These are phyloP conservation scores for Forbesichthys agassizii DNA, from an alignment of 2,113 vertebrate genomes.

Conservation along the genomic window DNA sequence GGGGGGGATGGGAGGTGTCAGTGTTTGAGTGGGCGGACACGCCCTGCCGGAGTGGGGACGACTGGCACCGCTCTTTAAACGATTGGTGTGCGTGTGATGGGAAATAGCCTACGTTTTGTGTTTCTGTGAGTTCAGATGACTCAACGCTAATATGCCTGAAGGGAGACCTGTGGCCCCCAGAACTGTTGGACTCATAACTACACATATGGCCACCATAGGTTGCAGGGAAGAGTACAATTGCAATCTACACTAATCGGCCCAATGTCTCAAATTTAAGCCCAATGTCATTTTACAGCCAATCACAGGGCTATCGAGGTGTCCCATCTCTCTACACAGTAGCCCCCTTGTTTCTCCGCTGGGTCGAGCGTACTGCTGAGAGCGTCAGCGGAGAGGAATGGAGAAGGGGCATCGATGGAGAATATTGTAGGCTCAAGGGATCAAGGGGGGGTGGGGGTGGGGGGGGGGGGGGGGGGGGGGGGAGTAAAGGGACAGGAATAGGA, in stretches of 20 bases:
- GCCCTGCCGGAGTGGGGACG: no score
- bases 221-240: not conserved
- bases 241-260: not conserved
- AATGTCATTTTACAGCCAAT: no score
- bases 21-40: no score
- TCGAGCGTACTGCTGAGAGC: not conserved
- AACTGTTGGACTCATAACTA: not conserved
- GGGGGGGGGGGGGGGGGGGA: constrained; percentile 24
- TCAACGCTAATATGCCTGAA: constrained; percentile 8
- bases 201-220: not conserved
- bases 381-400: not conserved
- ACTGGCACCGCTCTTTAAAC: no score
- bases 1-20: no score
- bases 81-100: no score
- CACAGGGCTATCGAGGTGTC: no score
- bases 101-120: not conserved
- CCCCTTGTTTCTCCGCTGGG: no score
- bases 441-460: constrained; percentile 3
- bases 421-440: not conserved
- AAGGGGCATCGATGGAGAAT: not conserved
- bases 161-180: not conserved
- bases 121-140: constrained; percentile 36
- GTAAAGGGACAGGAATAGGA: not conserved
- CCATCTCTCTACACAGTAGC: no score
- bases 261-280: no score